Evolutionary conservation across 2,888 invertebrate species (phyloP).

Genomic region (Cepaea hortensis): DNA sequence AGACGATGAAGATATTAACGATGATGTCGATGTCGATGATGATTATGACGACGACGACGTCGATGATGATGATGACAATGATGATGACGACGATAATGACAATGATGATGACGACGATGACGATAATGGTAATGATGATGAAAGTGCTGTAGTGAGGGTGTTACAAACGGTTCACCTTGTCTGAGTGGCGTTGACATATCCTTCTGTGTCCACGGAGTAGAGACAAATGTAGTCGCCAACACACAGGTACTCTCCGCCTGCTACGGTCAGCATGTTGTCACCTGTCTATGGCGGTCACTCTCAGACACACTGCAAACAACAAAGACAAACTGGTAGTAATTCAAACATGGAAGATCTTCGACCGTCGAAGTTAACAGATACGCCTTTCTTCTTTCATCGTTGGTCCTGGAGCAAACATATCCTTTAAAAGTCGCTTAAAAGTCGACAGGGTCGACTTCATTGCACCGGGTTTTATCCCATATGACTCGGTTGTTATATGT

Average conservation of each 20-base stretch:
- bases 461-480: too few relatives aligned
- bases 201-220: conserved; percentile 75
- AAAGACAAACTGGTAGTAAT: too few relatives aligned
- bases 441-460: too few relatives aligned
- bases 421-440: too few relatives aligned
- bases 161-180: conserved; percentile 66
- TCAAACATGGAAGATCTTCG: too few relatives aligned
- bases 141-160: neutral
- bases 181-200: conserved; percentile 74
- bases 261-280: conserved; percentile 46
- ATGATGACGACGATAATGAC: neutral
- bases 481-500: too few relatives aligned
- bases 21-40: neutral
- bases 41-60: too few relatives aligned
- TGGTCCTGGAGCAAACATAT: too few relatives aligned
- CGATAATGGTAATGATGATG: neutral
- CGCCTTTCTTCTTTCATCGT: too few relatives aligned
- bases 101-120: neutral
- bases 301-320: neutral
- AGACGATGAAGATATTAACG: too few relatives aligned
- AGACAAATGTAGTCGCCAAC: conserved; percentile 74
- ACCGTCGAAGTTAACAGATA: too few relatives aligned
- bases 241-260: conserved; percentile 72
- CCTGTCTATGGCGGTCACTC: neutral
- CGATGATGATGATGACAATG: neutral